These are phyloP conservation scores for Lucilia sericata DNA, from an alignment of 1,140 invertebrate genomes.

Conservation along the genomic window DNA sequence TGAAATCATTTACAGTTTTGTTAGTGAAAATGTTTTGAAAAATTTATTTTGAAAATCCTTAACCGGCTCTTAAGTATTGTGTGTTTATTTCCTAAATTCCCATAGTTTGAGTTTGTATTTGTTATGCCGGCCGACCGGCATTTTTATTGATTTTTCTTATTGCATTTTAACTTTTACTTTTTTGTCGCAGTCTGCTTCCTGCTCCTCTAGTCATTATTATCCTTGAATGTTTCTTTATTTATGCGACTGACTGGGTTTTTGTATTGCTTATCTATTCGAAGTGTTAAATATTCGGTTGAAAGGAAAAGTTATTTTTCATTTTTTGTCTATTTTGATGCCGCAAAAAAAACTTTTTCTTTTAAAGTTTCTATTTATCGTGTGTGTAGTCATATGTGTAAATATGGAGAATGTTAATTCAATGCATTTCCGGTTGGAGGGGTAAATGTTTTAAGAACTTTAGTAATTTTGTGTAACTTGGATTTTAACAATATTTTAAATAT, in stretches of 20 bases:
- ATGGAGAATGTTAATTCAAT: too few species aligned
- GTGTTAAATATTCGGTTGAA: conserved; percentile 18
- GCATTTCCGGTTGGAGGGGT: too few species aligned
- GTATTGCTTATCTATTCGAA: background rate
- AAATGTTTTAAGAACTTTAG: too few species aligned
- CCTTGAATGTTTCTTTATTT: background rate
- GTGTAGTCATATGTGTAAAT: background rate
- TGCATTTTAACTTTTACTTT: conserved; percentile 22
- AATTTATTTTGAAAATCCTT: background rate
- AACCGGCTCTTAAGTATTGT: background rate
- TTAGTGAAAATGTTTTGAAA: background rate
- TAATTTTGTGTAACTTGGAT: too few species aligned
- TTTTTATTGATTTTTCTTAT: background rate
- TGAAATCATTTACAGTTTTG: background rate
- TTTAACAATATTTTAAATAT: too few species aligned
- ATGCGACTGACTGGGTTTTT: conserved; percentile 5
- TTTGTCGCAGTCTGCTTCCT: background rate
- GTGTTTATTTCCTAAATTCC: background rate
- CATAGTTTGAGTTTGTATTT: background rate
- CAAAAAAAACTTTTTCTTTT: too few species aligned
- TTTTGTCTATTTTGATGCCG: too few species aligned
- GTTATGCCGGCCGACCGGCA: background rate
- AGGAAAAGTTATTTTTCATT: background rate
- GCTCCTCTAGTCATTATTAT: background rate
- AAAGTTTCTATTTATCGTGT: background rate